Base-by-base conservation (phyloP, 2,888 invertebrate species). In the Agonopterix arenella region DNA sequence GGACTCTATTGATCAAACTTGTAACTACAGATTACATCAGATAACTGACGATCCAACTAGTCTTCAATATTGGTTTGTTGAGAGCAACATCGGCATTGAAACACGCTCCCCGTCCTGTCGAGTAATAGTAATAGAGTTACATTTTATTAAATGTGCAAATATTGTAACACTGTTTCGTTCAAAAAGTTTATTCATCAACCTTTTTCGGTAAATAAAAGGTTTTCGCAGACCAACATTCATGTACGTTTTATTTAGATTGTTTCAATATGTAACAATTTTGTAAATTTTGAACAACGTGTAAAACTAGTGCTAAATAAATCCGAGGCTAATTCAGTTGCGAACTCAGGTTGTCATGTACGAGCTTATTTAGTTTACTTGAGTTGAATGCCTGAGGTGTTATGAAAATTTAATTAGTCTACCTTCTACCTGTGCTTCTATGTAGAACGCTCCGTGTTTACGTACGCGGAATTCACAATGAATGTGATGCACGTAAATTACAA, bases 331-430 rank as follows among this genome's bases (percentile, higher is more conserved):
- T 44, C 44, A 48, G 36, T 47, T 47, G 36, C 9, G 48, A 48
- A 44, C 36, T 13, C 45, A 48, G 51, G 52, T 55, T 64, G 61
- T 66, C 61, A 62, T 60, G 59, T 53, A 58, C 59, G 60, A 57
- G 63, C 43, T 67, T 57, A 66, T 68, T 70, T 59, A 64, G 62
- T 64, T 66, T 62, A 58, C 61, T 66, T 59, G 59, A 63, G 66
- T 51, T 56, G 64, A 71, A 68, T 65, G 62, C 64, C 68, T 62
- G 61, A 63, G 64, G 59, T 64, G 66, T 71, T 67, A 68, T 68
- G 70, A 69, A 73, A 71, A 73, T 73, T 67, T 70, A 74, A 77
- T 76, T 72, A 72, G 68, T 62, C 61, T 70, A 59, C 68, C 64
- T 68, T 52, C 51, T 13, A 13, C 13, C 13, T 13, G 13, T 13